Conservation (phyloP, 2,797 vertebrate genomes). For the Myripristis jacobus region DNA sequence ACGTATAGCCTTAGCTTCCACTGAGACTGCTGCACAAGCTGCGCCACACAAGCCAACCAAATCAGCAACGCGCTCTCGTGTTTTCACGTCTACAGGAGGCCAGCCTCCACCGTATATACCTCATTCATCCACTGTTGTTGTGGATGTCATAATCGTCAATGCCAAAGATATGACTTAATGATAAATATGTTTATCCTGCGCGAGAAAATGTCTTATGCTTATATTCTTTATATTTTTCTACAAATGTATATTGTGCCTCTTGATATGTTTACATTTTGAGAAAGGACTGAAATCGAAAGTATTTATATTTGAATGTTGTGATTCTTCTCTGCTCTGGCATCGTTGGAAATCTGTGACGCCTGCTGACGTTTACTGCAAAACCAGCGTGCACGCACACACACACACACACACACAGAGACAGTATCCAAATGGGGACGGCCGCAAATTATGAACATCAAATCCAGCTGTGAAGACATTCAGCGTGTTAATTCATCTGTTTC, state of each 20-base stretch:
- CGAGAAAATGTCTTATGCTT: slow-evolving; percentile 37
- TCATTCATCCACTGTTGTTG: slow-evolving; percentile 19
- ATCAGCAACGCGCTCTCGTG: neutral
- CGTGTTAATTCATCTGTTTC: neutral
- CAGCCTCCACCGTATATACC: slow-evolving; percentile 17
- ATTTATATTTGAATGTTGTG: slow-evolving; percentile 46
- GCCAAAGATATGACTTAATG: slow-evolving; percentile 45
- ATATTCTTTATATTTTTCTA: slow-evolving; percentile 79
- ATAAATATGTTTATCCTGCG: slow-evolving; percentile 3
- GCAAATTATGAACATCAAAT: neutral
- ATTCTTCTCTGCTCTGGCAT: neutral
- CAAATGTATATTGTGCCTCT: slow-evolving; percentile 63
- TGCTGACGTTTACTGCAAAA: no score
- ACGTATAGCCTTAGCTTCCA: no score
- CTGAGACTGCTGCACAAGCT: neutral
- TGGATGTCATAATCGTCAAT: slow-evolving; percentile 14
- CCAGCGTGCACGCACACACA: neutral
- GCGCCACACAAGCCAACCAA: neutral
- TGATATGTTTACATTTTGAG: slow-evolving; percentile 46
- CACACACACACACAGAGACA: slow-evolving; percentile 4
- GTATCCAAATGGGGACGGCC: neutral
- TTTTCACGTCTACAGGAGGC: neutral
- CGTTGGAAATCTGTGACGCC: neutral
- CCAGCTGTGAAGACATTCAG: slow-evolving; percentile 8
- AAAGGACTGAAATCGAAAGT: slow-evolving; percentile 12